A percentile compares a stretch with the other conserved stretches of the same genome.
These are phyloP conservation scores for Ochropleura plecta DNA, from an alignment of 2,888 invertebrate genomes.

Conservation along the genomic window DNA sequence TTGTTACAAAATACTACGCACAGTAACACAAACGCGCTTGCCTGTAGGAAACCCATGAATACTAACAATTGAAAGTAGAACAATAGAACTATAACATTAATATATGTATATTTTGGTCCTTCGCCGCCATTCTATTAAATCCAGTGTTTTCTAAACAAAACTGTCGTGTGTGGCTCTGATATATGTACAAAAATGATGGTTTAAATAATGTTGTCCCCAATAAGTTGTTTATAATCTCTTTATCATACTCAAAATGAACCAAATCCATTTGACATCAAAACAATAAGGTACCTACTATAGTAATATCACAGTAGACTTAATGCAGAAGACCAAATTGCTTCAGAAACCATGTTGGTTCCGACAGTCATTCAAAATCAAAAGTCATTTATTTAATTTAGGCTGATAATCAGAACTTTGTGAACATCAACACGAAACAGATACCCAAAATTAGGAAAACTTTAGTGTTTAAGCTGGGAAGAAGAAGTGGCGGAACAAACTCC, in stretches of 20 bases:
- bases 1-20: background rate
- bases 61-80: background rate
- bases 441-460: no score
- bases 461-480: no score
- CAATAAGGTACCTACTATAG: background rate
- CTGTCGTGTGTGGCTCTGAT: slow-evolving; percentile 22
- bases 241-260: slow-evolving; percentile 4
- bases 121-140: no score
- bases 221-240: slow-evolving; percentile 40
- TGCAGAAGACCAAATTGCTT: no score
- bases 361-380: no score
- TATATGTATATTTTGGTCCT: background rate
- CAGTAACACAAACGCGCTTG: background rate
- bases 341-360: no score
- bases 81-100: background rate
- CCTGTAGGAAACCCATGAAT: background rate
- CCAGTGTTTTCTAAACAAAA: slow-evolving; percentile 1
- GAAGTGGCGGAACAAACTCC: no score
- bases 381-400: no score
- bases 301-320: background rate
- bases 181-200: background rate
- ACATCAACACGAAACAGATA: no score
- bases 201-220: slow-evolving; percentile 6
- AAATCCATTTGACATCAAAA: slow-evolving; percentile 2
- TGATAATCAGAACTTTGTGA: no score